Percentiles rank a stretch among this genome's conserved stretches.
Evolutionary conservation across 30 jellyfish, hydroid and myxozoan genomes (phyloP).

Genomic region (Morbakka virulenta): DNA sequence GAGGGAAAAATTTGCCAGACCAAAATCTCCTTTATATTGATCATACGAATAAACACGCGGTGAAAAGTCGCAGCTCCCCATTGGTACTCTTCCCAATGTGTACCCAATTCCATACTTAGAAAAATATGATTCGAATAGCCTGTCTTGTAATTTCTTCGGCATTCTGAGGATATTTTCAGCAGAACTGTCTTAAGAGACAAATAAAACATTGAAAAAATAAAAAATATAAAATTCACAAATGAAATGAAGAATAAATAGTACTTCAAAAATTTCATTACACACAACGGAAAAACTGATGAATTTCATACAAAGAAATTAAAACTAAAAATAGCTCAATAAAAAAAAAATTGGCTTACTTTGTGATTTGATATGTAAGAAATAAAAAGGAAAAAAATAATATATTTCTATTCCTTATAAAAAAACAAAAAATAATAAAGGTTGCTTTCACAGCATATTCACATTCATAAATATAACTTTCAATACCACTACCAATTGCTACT

Average conservation of each 20-base stretch:
- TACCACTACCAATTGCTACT: too few species aligned
- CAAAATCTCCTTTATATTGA: constrained; percentile 55
- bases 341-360: too few species aligned
- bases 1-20: constrained; percentile 46
- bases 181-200: constrained; percentile 48
- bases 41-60: constrained; percentile 70
- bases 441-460: too few species aligned
- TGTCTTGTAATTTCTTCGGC: constrained; percentile 31
- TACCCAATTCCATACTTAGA: constrained; percentile 60
- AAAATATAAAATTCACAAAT: neutral
- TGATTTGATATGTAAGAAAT: too few species aligned
- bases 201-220: neutral
- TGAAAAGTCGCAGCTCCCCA: constrained; percentile 80
- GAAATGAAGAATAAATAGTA: neutral
- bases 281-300: too few species aligned
- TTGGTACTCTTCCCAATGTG: constrained; percentile 69
- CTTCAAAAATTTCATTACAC: too few species aligned
- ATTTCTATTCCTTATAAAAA: too few species aligned
- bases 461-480: too few species aligned
- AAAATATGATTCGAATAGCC: constrained; percentile 51
- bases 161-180: constrained; percentile 39
- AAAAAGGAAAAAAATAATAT: too few species aligned
- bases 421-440: too few species aligned
- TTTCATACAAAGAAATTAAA: too few species aligned
- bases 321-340: too few species aligned